Evolutionary conservation across 2,797 vertebrate species (phyloP).

Genomic region (Rachycentron canadum): DNA sequence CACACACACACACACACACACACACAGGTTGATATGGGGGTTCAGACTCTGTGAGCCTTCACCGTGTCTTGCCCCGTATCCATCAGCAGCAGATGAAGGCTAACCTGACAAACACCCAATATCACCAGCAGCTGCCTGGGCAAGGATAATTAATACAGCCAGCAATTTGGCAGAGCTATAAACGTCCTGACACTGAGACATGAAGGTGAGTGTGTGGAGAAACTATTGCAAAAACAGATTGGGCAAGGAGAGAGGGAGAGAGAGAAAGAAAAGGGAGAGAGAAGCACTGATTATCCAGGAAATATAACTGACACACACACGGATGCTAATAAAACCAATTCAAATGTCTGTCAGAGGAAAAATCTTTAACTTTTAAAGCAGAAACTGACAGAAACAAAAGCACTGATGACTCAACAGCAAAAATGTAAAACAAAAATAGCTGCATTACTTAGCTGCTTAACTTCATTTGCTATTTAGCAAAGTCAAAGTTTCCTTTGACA

Average conservation of each 20-base stretch:
- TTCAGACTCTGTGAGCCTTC: constrained; percentile 64
- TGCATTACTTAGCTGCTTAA: no score
- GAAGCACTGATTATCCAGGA: constrained; percentile 2
- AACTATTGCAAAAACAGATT: constrained; percentile 21
- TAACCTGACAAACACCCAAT: constrained; percentile 88
- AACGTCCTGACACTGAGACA: constrained; percentile 61
- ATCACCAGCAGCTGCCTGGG: constrained; percentile 61
- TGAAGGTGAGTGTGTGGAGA: constrained; percentile 22
- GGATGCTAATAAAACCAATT: constrained; percentile 2
- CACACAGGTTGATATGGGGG: constrained; percentile 35
- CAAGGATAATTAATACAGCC: constrained; percentile 86
- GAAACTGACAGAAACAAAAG: neutral
- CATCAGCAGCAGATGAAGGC: constrained; percentile 75
- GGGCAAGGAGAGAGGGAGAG: constrained; percentile 14
- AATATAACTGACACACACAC: constrained; percentile 1
- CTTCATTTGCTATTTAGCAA: no score
- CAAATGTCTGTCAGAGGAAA: constrained; percentile 16
- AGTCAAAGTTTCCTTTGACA: no score
- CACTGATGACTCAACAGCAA: no score
- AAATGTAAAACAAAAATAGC: no score
- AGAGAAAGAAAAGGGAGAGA: neutral
- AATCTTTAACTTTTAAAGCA: neutral
- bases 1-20: constrained; percentile 43
- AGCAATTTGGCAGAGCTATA: constrained; percentile 81
- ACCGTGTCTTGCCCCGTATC: constrained; percentile 61